Evolutionary conservation across 2,113 vertebrate genomes (phyloP).

Genomic region (Miniopterus natalensis): DNA sequence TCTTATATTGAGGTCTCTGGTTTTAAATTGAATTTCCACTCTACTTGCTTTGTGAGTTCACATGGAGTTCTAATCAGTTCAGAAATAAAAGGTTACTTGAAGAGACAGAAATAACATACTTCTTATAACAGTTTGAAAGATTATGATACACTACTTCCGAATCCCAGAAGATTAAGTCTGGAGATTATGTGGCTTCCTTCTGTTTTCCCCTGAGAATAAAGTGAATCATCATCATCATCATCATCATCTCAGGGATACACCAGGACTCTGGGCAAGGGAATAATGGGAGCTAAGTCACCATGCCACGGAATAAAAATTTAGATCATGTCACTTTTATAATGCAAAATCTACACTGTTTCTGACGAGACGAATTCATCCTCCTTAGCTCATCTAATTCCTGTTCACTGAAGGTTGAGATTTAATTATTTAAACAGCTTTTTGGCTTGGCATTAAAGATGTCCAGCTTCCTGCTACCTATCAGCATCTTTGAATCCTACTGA

Average conservation of each 20-base stretch:
- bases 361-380: constrained; percentile 1
- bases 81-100: constrained; percentile 53
- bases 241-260: not conserved
- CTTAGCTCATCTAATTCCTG: constrained; percentile 14
- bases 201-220: constrained; percentile 17
- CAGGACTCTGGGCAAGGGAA: not conserved
- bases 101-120: constrained; percentile 10
- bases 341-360: not conserved
- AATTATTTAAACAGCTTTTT: constrained; percentile 11
- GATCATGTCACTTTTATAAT: not conserved
- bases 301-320: not conserved
- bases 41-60: constrained; percentile 59
- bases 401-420: not conserved
- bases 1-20: constrained; percentile 40
- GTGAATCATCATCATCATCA: not conserved
- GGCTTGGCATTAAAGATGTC: not conserved
- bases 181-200: not conserved
- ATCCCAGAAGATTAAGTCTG: not conserved
- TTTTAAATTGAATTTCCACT: constrained; percentile 77
- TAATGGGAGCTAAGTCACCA: not conserved
- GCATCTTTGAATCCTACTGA: not conserved
- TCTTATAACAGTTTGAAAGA: constrained; percentile 37
- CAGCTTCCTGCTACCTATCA: not conserved
- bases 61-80: constrained; percentile 44
- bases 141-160: not conserved